Evolutionary conservation across 2,888 invertebrate species (phyloP), one percentile per base, ranked within the genome.

Genomic region (Aphidius colemani): DNA sequence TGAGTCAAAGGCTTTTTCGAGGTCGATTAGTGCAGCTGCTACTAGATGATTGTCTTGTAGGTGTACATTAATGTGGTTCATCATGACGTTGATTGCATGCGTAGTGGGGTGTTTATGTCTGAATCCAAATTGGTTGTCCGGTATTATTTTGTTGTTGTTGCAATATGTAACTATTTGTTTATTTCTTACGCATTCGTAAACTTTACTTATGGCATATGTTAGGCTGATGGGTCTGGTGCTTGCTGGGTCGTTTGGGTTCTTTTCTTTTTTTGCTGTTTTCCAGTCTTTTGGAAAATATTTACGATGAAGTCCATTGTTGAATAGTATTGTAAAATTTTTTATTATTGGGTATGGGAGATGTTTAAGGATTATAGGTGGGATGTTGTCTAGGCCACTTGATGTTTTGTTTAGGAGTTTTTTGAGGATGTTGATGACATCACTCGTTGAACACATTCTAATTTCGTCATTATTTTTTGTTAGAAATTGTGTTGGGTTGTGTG

Each of bases 61-160:
- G 18, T 18, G 18, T 18, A 3, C 3, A 3, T 18, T 18, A 3
- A 18, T 18, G 3, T 18, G 18, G 3, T 18, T 18, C 18, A 18
- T 18, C 18, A 18, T 18, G 2, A 18, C 3, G 3, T 18, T 18
- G 18, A 18, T 18, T 2, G 18, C 18, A 3, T 18, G 18, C 3
- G 18, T 18, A 18, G 18, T 18, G 3, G 2, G 3, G 18, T 18
- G 18, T 18, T 18, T 18, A 3, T 18, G 18, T 3, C 69, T 66
- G 43, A 73, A 74, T 0, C 73, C 74, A 56, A 72, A 75, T 63
- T 75, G 73, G 0, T 44, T 11, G 1, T 73, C 64, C 0, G 71
- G 69, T 0, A 75, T 70, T 0, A 73, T 58, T 0, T 70, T 62
- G 1, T 71, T 66, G 1, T 46, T 8, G 0, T 60, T 46, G 11